phyloP scores from a whole-genome alignment of 2,113 vertebrate genomes.

The Sorex araneus region DNA sequence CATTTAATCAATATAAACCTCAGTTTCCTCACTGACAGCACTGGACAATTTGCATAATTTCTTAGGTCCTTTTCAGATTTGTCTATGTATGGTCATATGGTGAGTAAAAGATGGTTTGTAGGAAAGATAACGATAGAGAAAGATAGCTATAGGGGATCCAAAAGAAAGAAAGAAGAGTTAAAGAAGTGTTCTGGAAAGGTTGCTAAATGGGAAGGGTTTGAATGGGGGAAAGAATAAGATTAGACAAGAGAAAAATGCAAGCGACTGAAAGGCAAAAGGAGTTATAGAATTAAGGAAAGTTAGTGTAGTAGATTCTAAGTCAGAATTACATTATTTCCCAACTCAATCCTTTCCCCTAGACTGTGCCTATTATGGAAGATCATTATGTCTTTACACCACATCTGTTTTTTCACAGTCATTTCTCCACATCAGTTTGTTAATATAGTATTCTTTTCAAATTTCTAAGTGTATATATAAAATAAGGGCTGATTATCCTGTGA shows the following conservation, averaged over 20 bases:
- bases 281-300: conserved; percentile 37
- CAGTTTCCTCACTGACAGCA: neutral
- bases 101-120: neutral
- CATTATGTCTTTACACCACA: neutral
- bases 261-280: neutral
- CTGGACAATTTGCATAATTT: conserved; percentile 15
- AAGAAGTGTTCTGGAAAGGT: neutral
- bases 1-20: conserved; percentile 1
- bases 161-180: neutral
- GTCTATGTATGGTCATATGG: neutral
- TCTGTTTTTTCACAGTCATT: neutral
- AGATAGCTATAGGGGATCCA: neutral
- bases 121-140: neutral
- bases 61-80: conserved; percentile 9
- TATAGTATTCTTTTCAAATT: conserved; percentile 34
- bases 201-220: neutral
- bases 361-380: neutral
- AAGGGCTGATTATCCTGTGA: neutral
- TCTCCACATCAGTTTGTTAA: neutral
- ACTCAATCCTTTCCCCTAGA: neutral
- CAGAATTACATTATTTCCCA: neutral
- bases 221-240: neutral
- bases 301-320: neutral
- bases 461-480: conserved; percentile 48
- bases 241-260: neutral